phyloP scores from a whole-genome alignment of 1,140 invertebrate species.

The Bombus consobrinus region DNA sequence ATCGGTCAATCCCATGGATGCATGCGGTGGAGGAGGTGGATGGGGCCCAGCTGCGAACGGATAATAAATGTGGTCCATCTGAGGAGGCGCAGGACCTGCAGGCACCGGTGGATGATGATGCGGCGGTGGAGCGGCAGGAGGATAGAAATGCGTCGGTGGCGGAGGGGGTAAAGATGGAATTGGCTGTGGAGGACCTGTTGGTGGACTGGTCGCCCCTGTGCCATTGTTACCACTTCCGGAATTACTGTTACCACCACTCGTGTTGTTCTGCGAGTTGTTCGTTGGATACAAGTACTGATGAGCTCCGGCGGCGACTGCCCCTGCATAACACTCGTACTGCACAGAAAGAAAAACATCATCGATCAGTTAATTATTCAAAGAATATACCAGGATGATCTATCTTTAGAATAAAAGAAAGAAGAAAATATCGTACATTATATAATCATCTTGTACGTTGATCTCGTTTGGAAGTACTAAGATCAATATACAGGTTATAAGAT shows the following conservation, averaged over 20 bases:
- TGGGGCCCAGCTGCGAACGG: slow-evolving; percentile 72
- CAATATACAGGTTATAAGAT: slow-evolving; percentile 19
- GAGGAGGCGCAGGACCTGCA: slow-evolving; percentile 68
- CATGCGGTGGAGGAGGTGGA: slow-evolving; percentile 71
- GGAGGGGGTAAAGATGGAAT: slow-evolving; percentile 69
- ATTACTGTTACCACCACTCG: slow-evolving; percentile 70
- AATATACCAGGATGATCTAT: background rate
- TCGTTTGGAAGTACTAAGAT: slow-evolving; percentile 17
- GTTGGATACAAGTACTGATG: slow-evolving; percentile 75
- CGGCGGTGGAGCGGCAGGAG: slow-evolving; percentile 70
- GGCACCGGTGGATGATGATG: slow-evolving; percentile 75
- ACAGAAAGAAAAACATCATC: slow-evolving; percentile 38
- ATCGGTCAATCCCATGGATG: slow-evolving; percentile 76
- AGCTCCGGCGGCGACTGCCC: slow-evolving; percentile 75
- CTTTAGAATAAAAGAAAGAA: background rate
- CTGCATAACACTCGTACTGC: slow-evolving; percentile 81
- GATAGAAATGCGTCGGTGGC: slow-evolving; percentile 74
- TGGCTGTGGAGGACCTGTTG: slow-evolving; percentile 65
- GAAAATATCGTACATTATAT: background rate
- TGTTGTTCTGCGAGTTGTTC: slow-evolving; percentile 72
- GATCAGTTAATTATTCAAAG: background rate
- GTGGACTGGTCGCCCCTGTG: slow-evolving; percentile 73
- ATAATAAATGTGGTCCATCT: slow-evolving; percentile 79
- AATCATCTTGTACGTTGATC: background rate
- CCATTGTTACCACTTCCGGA: slow-evolving; percentile 67